A percentile compares a stretch with the other conserved stretches of the same genome.
Conservation (phyloP, 2,888 invertebrate species). For the Nephrotoma flavescens region DNA sequence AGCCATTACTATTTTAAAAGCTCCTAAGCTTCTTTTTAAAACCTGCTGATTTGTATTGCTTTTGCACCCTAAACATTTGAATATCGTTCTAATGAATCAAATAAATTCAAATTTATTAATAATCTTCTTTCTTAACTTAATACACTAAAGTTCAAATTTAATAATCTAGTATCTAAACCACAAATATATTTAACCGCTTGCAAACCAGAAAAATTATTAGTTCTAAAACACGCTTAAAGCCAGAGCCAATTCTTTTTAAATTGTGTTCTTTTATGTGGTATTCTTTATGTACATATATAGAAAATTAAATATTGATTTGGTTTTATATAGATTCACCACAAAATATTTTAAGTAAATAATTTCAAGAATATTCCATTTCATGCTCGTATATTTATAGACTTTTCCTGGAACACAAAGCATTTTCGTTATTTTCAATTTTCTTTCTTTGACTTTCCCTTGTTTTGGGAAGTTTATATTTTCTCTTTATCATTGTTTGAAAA, state of each 20-base stretch:
- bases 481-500: neutral
- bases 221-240: neutral
- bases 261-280: neutral
- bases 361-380: neutral
- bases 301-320: neutral
- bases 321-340: neutral
- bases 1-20: too few relatives aligned
- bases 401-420: neutral
- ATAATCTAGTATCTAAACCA: too few relatives aligned
- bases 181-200: too few relatives aligned
- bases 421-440: neutral
- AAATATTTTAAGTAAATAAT: neutral
- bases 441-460: neutral
- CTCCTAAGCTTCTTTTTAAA: too few relatives aligned
- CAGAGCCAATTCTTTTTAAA: neutral
- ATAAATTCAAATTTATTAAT: too few relatives aligned
- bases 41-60: too few relatives aligned
- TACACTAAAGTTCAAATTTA: too few relatives aligned
- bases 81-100: too few relatives aligned
- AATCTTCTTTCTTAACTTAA: too few relatives aligned
- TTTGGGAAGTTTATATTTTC: neutral
- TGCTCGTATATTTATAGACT: neutral
- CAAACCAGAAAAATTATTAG: too few relatives aligned
- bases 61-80: too few relatives aligned
- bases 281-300: neutral